Conservation (phyloP, 2,113 vertebrate species). For the Alces alces region DNA sequence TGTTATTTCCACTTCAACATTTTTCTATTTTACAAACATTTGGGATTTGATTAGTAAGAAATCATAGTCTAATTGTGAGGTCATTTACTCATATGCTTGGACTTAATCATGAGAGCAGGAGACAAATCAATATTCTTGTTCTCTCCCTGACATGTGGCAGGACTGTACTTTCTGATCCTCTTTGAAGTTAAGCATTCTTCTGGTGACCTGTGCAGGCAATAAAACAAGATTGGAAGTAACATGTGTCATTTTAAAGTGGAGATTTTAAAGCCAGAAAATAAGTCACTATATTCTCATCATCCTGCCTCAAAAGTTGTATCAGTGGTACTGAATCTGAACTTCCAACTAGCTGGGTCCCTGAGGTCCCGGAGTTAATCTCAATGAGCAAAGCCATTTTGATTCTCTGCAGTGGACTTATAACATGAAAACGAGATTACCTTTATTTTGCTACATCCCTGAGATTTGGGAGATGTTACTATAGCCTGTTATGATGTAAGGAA, state of each 20-base stretch:
- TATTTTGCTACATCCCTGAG: not conserved
- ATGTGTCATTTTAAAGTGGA: not conserved
- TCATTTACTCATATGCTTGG: not conserved
- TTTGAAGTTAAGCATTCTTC: not conserved
- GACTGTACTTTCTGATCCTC: not conserved
- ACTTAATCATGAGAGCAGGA: not conserved
- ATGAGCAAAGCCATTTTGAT: not conserved
- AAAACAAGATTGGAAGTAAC: not conserved
- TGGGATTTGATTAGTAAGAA: not conserved
- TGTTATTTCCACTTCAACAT: not conserved
- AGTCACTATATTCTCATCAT: not conserved
- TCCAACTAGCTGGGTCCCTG: not conserved
- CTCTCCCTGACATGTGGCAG: not conserved
- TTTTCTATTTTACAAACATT: not conserved
- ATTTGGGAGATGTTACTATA: not conserved
- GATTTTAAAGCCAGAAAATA: not conserved
- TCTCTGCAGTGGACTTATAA: rapidly evolving
- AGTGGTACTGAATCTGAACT: not conserved
- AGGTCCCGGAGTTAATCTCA: not conserved
- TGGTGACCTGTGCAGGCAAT: not conserved
- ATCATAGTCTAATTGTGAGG: not conserved
- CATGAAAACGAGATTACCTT: not conserved
- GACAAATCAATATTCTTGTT: not conserved
- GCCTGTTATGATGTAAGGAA: not conserved
- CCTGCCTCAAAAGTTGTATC: not conserved